phyloP scores from a whole-genome alignment of 2,113 vertebrate species.

The Connochaetes taurinus region DNA sequence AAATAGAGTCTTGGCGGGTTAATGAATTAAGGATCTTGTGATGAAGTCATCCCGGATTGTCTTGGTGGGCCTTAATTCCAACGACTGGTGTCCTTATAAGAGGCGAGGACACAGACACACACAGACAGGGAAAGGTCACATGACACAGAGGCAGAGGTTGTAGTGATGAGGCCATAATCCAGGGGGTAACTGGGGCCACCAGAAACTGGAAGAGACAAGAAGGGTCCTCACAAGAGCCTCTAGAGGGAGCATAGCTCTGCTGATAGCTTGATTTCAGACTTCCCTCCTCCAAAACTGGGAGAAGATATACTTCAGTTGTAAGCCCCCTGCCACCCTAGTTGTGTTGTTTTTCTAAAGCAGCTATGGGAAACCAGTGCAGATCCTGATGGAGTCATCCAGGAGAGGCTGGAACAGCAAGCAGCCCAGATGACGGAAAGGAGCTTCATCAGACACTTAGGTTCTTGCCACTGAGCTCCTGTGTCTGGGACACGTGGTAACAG shows the following conservation, averaged over 20 bases:
- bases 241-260: background rate
- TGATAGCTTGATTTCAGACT: background rate
- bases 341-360: background rate
- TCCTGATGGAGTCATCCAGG: background rate
- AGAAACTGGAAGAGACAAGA: background rate
- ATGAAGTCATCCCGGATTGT: background rate
- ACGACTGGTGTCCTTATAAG: background rate
- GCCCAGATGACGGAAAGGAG: background rate
- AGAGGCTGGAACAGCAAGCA: background rate
- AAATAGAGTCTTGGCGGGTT: background rate
- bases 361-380: background rate
- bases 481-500: fast-evolving
- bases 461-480: background rate
- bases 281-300: background rate
- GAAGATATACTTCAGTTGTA: background rate
- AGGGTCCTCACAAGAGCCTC: background rate
- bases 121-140: fast-evolving
- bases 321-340: background rate
- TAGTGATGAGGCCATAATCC: background rate
- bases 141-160: background rate
- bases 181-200: background rate
- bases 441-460: background rate
- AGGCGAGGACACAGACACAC: background rate
- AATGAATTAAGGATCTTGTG: background rate
- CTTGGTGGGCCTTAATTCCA: background rate